Conservation (phyloP, 2,888 invertebrate species). For the Chloroclystis v-ata region DNA sequence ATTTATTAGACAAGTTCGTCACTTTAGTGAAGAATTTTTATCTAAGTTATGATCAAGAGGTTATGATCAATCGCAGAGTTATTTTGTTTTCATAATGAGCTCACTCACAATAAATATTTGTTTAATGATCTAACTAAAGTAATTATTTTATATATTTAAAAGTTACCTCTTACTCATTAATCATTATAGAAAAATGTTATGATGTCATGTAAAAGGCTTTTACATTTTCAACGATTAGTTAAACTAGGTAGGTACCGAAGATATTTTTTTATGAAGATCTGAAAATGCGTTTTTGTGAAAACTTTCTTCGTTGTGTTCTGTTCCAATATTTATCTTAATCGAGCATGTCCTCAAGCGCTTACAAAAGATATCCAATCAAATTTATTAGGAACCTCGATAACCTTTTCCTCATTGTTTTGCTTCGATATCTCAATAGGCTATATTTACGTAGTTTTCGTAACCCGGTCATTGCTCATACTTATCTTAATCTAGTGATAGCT, state of each 20-base stretch:
- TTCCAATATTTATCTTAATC: too few relatives aligned
- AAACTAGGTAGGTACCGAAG: too few relatives aligned
- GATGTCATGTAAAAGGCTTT: background rate
- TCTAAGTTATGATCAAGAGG: background rate
- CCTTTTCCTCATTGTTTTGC: background rate
- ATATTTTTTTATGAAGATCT: too few relatives aligned
- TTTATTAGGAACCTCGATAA: background rate
- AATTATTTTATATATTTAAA: slow-evolving; percentile 1
- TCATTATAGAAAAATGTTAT: background rate
- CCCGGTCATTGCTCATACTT: slow-evolving; percentile 26
- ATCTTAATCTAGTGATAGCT: slow-evolving; percentile 23
- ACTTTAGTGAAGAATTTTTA: too few relatives aligned
- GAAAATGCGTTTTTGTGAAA: too few relatives aligned
- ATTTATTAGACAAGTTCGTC: too few relatives aligned
- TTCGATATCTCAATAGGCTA: background rate
- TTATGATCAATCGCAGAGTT: background rate
- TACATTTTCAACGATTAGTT: too few relatives aligned
- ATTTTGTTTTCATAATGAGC: slow-evolving; percentile 1
- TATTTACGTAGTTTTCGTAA: slow-evolving; percentile 10
- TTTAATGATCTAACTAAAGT: slow-evolving; percentile 2
- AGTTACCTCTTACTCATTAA: too few relatives aligned
- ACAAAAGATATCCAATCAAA: too few relatives aligned
- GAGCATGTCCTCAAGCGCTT: too few relatives aligned
- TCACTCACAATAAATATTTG: background rate
- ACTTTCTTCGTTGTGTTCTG: too few relatives aligned